These are phyloP conservation scores for Palaemon carinicauda DNA, from an alignment of 1,140 invertebrate genomes.

Conservation along the genomic window DNA sequence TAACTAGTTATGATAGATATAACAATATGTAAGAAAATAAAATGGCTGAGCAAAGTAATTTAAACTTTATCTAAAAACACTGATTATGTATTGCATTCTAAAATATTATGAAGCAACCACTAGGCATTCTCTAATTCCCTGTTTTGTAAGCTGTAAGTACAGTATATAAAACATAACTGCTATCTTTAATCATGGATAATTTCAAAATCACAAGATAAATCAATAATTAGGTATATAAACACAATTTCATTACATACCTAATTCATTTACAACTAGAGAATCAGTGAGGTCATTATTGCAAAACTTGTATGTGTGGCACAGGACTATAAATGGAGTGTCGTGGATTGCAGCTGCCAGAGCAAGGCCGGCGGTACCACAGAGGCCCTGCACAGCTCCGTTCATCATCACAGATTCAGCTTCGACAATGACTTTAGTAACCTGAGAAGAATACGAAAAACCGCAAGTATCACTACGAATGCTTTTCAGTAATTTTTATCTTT, in stretches of 20 bases:
- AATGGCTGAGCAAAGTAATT: too few species aligned
- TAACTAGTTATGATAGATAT: too few species aligned
- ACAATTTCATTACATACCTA: conserved; percentile 27
- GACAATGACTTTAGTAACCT: conserved; percentile 52
- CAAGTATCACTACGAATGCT: too few species aligned
- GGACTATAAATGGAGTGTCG: conserved; percentile 44
- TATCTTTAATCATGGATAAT: not conserved
- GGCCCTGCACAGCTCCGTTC: conserved; percentile 44
- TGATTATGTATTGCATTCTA: not conserved
- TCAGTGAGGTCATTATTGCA: conserved; percentile 55
- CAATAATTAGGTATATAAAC: not conserved
- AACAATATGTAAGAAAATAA: too few species aligned
- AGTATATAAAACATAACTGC: too few species aligned
- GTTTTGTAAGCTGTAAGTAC: too few species aligned
- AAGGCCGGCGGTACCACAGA: conserved; percentile 42
- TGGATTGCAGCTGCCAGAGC: conserved; percentile 34
- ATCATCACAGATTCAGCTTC: conserved; percentile 54
- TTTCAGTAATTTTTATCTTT: too few species aligned
- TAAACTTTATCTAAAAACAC: too few species aligned
- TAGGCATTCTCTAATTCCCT: not conserved
- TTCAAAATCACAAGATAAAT: not conserved
- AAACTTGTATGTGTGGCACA: conserved; percentile 52
- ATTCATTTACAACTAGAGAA: conserved; percentile 52
- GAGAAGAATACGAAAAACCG: not conserved
- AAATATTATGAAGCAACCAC: not conserved